Base-by-base conservation (phyloP, 2,113 vertebrate genomes). In the Hyla sarda region DNA sequence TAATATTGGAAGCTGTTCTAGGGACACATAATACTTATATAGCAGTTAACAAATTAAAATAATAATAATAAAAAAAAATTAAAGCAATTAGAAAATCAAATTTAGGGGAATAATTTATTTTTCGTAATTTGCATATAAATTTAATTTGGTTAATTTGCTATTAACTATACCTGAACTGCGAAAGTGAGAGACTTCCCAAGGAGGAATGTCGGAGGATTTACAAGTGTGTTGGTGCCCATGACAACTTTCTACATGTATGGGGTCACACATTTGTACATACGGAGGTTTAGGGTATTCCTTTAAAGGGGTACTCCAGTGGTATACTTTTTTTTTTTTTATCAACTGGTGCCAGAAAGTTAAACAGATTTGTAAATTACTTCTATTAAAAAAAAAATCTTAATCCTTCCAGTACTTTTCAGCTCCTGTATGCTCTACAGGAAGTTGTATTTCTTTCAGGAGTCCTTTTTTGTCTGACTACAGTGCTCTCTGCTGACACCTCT, bases 1-100 rank as follows among this genome's bases (percentile, higher is more conserved):
- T 81, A 65, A 81, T 81, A 65, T 81, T 60, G 52, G 37, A 81
- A 47, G 56, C 34, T 6, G 54, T 60, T 80, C 23, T 28, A n/a
- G 34, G n/a, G 54, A 62, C 78, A 80, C 45, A 62, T 37, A 47
- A 65, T 47, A 23, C n/a, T 19, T 65, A 17, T 25, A 28, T 10
- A 12, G 7, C 56, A 28, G 65, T 81, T 81, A 62, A 17, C 78
- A 81, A 47, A 81, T 81, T 81, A 17, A 62, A 81, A 81, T 81
- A 45, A 81, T 81, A 81, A 65, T 41, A 41, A n/a, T n/a, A n/a
- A n/a, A n/a, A n/a, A n/a, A 47, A 60, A 47, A 37, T 37, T 45
- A 6, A 81, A 62, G 56, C 11, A 52, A 77, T 52, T 77, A 30
- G 16, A 32, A 30, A 54, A 77, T 16, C 25, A 19, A 52, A 76